These are phyloP conservation scores for Hipparchia semele DNA, from an alignment of 2,888 invertebrate genomes.

Conservation along the genomic window DNA sequence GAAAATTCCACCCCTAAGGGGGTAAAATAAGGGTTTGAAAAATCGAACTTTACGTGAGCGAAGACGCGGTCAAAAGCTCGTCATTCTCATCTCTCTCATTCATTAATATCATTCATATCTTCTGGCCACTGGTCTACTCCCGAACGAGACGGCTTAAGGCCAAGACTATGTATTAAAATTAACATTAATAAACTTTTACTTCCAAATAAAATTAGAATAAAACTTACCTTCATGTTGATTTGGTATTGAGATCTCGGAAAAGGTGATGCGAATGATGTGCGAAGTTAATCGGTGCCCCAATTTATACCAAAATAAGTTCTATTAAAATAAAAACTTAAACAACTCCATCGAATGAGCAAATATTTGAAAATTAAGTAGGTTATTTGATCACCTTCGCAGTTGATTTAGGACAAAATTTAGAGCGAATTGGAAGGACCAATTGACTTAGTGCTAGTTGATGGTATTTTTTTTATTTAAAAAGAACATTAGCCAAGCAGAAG, in stretches of 20 bases:
- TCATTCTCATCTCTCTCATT: too few species aligned
- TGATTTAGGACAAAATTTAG: conserved; percentile 8
- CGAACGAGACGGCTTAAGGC: too few species aligned
- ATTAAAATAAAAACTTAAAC: conserved; percentile 53
- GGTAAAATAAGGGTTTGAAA: too few species aligned
- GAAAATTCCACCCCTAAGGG: too few species aligned
- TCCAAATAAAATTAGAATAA: conserved; percentile 2
- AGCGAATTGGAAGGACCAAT: conserved; percentile 7
- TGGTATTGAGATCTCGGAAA: conserved; percentile 60
- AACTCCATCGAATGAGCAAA: conserved; percentile 48
- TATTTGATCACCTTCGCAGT: conserved; percentile 22
- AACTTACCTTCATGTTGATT: conserved; percentile 67
- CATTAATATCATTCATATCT: too few species aligned
- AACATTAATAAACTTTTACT: too few species aligned
- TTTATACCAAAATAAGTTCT: conserved; percentile 58
- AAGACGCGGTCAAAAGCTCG: too few species aligned
- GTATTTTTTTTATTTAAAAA: too few species aligned
- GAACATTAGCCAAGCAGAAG: too few species aligned
- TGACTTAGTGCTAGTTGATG: not conserved
- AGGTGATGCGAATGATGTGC: conserved; percentile 56
- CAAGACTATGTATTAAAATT: too few species aligned
- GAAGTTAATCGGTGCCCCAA: conserved; percentile 32
- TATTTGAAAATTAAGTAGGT: conserved; percentile 35
- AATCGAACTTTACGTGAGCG: too few species aligned
- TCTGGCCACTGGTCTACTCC: too few species aligned